Conservation (phyloP, 53 echinoderm and acorn worm genomes). For the Paracentrotus lividus region DNA sequence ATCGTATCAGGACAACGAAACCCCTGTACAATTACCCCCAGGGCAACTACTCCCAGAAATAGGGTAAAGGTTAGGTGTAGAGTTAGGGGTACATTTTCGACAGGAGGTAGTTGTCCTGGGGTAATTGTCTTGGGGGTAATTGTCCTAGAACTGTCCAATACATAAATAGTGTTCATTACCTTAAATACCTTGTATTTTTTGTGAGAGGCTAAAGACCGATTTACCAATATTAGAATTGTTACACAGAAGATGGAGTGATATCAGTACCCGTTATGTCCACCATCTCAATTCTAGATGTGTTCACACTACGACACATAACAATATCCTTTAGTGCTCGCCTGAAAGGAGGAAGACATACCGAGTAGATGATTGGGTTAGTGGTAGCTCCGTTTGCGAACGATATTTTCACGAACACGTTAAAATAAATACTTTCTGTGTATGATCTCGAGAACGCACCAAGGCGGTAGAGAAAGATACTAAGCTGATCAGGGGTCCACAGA, state of each 20-base stretch:
- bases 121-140: too few relatives aligned
- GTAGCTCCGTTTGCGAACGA: slow-evolving; percentile 3
- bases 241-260: background rate
- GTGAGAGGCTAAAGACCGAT: too few relatives aligned
- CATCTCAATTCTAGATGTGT: background rate
- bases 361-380: slow-evolving; percentile 59
- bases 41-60: too few relatives aligned
- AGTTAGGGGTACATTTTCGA: too few relatives aligned
- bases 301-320: slow-evolving; percentile 23
- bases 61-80: too few relatives aligned
- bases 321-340: background rate
- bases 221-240: too few relatives aligned
- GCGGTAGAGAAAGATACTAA: slow-evolving; percentile 18
- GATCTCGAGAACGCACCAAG: background rate
- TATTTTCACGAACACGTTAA: slow-evolving; percentile 25
- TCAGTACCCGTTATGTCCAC: background rate
- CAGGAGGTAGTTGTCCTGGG: too few relatives aligned
- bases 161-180: too few relatives aligned
- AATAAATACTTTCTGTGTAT: background rate
- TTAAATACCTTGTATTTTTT: too few relatives aligned
- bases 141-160: too few relatives aligned
- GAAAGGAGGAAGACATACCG: slow-evolving; percentile 44
- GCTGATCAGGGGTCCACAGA: slow-evolving; percentile 52
- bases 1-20: too few relatives aligned
- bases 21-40: too few relatives aligned